A percentile compares a stretch with the other conserved stretches of the same genome.
These are phyloP conservation scores for Grammomys surdaster DNA, from an alignment of 2,113 vertebrate species.

Conservation along the genomic window DNA sequence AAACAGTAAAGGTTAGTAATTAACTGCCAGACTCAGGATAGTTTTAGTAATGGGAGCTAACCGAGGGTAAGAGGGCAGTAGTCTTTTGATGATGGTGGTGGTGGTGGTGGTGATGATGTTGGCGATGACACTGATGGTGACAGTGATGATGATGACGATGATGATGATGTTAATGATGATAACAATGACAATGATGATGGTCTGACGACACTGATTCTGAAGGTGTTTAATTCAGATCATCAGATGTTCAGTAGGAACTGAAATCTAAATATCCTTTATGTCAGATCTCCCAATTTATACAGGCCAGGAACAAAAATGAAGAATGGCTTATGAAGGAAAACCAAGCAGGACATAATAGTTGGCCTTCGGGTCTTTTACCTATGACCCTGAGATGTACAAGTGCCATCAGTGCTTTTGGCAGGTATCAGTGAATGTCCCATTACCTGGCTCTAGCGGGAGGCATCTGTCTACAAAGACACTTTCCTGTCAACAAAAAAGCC, in stretches of 20 bases:
- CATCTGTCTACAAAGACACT: not conserved
- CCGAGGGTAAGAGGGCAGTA: not conserved
- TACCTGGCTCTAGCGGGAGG: not conserved
- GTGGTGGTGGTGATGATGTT: not conserved
- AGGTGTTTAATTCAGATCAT: constrained; percentile 4
- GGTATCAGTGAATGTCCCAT: constrained; percentile 26
- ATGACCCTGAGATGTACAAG: constrained; percentile 50
- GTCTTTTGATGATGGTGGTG: not conserved
- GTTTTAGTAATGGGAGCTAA: not conserved
- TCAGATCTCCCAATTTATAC: constrained; percentile 16
- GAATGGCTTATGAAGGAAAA: constrained; percentile 1
- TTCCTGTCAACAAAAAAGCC: constrained; percentile 33
- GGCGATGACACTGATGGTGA: rapidly evolving
- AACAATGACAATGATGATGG: not conserved
- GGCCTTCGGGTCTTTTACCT: constrained; percentile 3
- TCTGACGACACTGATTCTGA: not conserved
- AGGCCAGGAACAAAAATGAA: constrained; percentile 18
- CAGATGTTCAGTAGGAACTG: not conserved
- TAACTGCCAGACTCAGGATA: not conserved
- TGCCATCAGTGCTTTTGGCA: constrained; percentile 28
- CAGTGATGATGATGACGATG: rapidly evolving
- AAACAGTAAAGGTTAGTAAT: not conserved
- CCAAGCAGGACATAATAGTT: constrained; percentile 43
- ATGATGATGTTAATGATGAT: not conserved
- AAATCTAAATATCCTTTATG: constrained; percentile 29